Evolutionary conservation across 2,888 invertebrate species (phyloP).

Genomic region (Drosophila infuscata): DNA sequence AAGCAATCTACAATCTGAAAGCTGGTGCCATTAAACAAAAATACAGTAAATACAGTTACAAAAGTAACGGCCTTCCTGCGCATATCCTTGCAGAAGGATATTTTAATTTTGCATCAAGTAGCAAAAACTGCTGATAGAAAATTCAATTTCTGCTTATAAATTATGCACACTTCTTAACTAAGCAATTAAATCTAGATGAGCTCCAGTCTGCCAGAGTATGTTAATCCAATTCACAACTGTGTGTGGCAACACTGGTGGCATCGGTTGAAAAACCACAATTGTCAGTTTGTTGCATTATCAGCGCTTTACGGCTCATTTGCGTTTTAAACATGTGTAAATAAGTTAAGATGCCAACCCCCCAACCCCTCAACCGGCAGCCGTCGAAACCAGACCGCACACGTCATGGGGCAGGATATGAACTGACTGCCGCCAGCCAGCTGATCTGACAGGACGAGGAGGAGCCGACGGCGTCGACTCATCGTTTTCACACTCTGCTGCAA

Average conservation of each 20-base stretch:
- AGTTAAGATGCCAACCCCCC: constrained; percentile 41
- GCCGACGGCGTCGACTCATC: constrained; percentile 47
- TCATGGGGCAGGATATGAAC: constrained; percentile 47
- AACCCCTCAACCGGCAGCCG: not conserved
- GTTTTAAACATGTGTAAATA: constrained; percentile 78
- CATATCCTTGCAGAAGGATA: not conserved
- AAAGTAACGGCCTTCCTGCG: not conserved
- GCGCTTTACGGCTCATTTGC: constrained; percentile 77
- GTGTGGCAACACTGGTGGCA: constrained; percentile 16
- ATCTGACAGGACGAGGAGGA: constrained; percentile 46
- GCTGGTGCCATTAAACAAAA: constrained; percentile 45
- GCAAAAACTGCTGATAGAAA: not conserved
- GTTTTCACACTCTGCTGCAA: constrained; percentile 38
- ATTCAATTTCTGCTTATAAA: not conserved
- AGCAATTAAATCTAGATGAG: not conserved
- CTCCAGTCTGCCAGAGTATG: not conserved
- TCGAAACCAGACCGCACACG: constrained; percentile 25
- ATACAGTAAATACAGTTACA: constrained; percentile 35
- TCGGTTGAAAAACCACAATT: constrained; percentile 60
- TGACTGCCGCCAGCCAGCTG: constrained; percentile 41
- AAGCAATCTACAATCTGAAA: constrained; percentile 33
- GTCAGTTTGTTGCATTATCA: constrained; percentile 74
- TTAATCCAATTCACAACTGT: not conserved
- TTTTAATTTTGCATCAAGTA: not conserved
- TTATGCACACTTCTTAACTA: not conserved